Evolutionary conservation across 2,888 invertebrate genomes (phyloP).

Genomic region (Hirtodrosophila alboralis): DNA sequence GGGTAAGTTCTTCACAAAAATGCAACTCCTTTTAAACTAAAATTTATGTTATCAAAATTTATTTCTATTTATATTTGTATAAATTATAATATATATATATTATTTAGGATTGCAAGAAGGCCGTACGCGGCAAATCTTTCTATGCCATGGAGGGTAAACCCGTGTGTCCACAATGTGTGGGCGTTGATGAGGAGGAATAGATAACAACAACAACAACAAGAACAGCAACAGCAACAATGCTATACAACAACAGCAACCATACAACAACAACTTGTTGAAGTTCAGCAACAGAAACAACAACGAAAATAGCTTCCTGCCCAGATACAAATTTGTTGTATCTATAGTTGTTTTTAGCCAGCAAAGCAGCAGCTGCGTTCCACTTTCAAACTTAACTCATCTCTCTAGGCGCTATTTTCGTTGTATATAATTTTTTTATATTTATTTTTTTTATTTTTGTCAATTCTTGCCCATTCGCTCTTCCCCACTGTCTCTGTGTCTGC

Average conservation of each 20-base stretch:
- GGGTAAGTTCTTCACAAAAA: slow-evolving; percentile 94
- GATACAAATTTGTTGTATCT: slow-evolving; percentile 32
- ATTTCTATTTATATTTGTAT: slow-evolving; percentile 18
- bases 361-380: slow-evolving; percentile 57
- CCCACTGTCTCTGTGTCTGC: slow-evolving; percentile 3
- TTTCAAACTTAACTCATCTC: slow-evolving; percentile 33
- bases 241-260: slow-evolving; percentile 14
- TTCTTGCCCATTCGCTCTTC: slow-evolving; percentile 13
- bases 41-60: slow-evolving; percentile 20
- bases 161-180: slow-evolving; percentile 96
- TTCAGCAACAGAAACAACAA: slow-evolving; percentile 38
- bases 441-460: slow-evolving; percentile 19
- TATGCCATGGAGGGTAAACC: slow-evolving; percentile 98
- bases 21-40: slow-evolving; percentile 72
- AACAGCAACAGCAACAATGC: slow-evolving; percentile 1
- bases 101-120: slow-evolving; percentile 94
- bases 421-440: too few relatives aligned
- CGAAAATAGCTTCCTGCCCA: slow-evolving; percentile 62
- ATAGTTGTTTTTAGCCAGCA: slow-evolving; percentile 20
- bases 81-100: slow-evolving; percentile 45
- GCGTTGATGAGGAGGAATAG: slow-evolving; percentile 93
- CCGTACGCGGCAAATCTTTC: slow-evolving; percentile 97
- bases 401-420: slow-evolving; percentile 71
- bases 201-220: slow-evolving; percentile 12
- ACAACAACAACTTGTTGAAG: slow-evolving; percentile 61